A percentile compares a stretch with the other conserved stretches of the same genome.
These are phyloP conservation scores for Ariolimax columbianus DNA, from an alignment of 2,888 invertebrate genomes.

Conservation along the genomic window DNA sequence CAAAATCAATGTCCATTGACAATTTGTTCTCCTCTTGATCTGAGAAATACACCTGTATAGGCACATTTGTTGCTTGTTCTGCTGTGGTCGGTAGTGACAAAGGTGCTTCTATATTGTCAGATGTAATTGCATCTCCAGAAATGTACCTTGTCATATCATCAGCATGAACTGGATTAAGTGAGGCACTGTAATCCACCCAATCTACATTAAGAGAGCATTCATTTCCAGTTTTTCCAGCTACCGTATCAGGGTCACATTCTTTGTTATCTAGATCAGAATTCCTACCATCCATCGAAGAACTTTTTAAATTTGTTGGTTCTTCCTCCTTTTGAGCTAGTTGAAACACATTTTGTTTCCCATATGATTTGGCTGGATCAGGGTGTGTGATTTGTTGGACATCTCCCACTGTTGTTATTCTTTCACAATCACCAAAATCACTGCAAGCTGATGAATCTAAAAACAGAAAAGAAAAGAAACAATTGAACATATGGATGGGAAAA, in stretches of 20 bases:
- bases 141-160: conserved; percentile 7
- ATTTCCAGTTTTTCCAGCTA: background rate
- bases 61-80: background rate
- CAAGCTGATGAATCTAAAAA: conserved; percentile 15
- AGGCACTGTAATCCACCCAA: background rate
- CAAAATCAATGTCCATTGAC: background rate
- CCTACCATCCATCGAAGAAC: background rate
- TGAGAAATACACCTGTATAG: background rate
- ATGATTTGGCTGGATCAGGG: conserved; percentile 6
- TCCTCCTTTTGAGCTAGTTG: background rate
- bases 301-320: background rate
- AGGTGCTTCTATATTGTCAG: background rate
- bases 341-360: conserved; percentile 1
- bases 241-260: background rate
- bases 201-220: background rate
- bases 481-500: no score
- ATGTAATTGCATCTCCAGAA: background rate
- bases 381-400: background rate
- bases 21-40: background rate
- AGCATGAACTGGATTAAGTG: background rate
- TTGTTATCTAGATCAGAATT: background rate
- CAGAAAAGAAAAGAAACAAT: background rate
- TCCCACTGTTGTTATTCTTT: background rate
- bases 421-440: conserved; percentile 19
- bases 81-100: background rate